phyloP scores from a whole-genome alignment of 2,888 invertebrate genomes.

The Cenopis cana region DNA sequence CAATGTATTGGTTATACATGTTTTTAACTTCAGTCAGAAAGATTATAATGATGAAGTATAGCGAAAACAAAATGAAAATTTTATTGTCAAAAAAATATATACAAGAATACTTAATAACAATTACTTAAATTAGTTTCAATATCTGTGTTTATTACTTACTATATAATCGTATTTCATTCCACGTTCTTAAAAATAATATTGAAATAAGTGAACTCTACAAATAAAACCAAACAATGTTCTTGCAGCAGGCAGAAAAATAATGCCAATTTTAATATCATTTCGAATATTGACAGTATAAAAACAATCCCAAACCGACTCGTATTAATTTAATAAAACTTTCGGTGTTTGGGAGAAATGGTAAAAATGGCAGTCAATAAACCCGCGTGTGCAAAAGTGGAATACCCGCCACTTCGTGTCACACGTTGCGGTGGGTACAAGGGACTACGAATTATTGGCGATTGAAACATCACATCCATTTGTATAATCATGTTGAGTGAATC shows the following conservation, averaged over 20 bases:
- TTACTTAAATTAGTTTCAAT: not conserved
- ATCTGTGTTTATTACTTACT: not conserved
- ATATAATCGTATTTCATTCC: not conserved
- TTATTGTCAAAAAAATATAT: too few species aligned
- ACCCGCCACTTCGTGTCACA: not conserved
- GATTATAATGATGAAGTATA: not conserved
- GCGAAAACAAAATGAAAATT: too few species aligned
- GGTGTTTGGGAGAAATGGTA: slow-evolving; percentile 4
- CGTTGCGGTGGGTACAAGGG: not conserved
- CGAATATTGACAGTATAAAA: not conserved
- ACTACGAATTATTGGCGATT: not conserved
- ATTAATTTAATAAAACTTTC: slow-evolving; percentile 9
- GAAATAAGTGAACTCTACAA: not conserved
- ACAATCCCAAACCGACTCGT: not conserved
- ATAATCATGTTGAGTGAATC: too few species aligned
- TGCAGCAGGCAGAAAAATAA: slow-evolving; percentile 4
- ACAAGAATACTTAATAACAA: not conserved
- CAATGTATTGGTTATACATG: too few species aligned
- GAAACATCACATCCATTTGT: too few species aligned
- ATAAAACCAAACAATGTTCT: not conserved
- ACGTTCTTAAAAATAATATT: not conserved
- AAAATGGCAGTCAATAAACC: not conserved
- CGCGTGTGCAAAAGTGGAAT: not conserved
- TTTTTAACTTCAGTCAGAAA: not conserved
- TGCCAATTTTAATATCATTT: slow-evolving; percentile 3